Evolutionary conservation across 2,888 invertebrate species (phyloP).

Genomic region (Drosophila robusta): DNA sequence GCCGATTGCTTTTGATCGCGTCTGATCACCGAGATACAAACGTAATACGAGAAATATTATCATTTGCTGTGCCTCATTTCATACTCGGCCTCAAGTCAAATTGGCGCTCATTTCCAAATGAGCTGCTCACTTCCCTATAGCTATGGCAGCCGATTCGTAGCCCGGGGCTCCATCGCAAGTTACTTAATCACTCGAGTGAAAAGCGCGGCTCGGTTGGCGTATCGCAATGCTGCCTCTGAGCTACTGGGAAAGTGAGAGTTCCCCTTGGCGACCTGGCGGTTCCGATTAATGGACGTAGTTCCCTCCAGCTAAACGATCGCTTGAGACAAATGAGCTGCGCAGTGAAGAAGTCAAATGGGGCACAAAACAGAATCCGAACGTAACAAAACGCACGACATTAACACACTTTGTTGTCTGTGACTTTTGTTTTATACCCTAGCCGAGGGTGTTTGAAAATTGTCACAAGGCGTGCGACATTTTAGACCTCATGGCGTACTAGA

Average conservation of each 20-base stretch:
- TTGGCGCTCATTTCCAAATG: slow-evolving; percentile 17
- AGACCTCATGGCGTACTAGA: not conserved
- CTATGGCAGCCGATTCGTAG: slow-evolving; percentile 12
- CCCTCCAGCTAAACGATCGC: slow-evolving; percentile 41
- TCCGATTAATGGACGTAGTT: slow-evolving; percentile 27
- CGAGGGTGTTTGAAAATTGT: not conserved
- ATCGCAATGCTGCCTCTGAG: slow-evolving; percentile 22
- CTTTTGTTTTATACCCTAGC: slow-evolving; percentile 15
- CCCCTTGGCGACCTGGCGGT: slow-evolving; percentile 28
- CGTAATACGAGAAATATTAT: slow-evolving; percentile 8
- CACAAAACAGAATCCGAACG: slow-evolving; percentile 42
- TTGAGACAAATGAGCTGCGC: slow-evolving; percentile 44
- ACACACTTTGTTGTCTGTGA: slow-evolving; percentile 54
- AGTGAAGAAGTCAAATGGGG: slow-evolving; percentile 54
- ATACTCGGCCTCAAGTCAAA: slow-evolving; percentile 21
- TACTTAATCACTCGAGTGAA: slow-evolving; percentile 41
- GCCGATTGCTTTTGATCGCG: not conserved
- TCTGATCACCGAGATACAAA: slow-evolving; percentile 1
- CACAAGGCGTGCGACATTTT: slow-evolving; percentile 2
- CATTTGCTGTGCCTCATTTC: slow-evolving; percentile 5
- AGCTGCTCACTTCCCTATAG: slow-evolving; percentile 27
- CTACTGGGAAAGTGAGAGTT: slow-evolving; percentile 72
- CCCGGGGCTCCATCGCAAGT: slow-evolving; percentile 29
- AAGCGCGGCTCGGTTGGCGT: slow-evolving; percentile 50
- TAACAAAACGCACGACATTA: slow-evolving; percentile 58